Evolutionary conservation across 2,113 vertebrate species (phyloP).

Genomic region (Apodemus speciosus): DNA sequence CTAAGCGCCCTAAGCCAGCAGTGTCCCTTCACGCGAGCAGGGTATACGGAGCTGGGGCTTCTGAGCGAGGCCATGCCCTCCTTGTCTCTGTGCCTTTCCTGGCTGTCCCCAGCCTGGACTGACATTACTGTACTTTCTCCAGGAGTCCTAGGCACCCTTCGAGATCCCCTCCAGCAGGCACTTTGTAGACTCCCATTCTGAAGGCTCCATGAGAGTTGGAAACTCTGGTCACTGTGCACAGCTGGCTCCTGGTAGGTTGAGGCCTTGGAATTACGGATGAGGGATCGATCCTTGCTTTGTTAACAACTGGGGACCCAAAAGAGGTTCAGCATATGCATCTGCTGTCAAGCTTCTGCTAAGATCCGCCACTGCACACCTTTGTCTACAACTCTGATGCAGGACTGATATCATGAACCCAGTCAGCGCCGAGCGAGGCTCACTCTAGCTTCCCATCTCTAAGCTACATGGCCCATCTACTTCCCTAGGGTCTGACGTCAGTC

Average conservation of each 20-base stretch:
- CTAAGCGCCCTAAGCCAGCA: background rate
- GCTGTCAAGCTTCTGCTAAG: background rate
- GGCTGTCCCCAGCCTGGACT: background rate
- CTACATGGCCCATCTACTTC: background rate
- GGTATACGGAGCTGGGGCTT: no score
- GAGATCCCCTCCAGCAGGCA: background rate
- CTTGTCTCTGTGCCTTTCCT: background rate
- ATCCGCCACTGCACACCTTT: background rate
- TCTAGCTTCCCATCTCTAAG: background rate
- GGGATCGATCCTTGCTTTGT: background rate
- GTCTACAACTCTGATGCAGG: background rate
- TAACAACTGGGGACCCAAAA: background rate
- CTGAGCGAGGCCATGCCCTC: background rate
- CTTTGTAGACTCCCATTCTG: background rate
- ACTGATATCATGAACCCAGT: background rate
- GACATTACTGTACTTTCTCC: background rate
- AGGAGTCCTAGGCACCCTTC: accelerated
- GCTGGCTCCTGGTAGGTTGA: background rate
- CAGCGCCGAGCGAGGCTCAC: background rate
- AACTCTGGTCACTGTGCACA: background rate
- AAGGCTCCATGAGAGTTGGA: no score
- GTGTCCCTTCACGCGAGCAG: background rate
- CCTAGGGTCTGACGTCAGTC: background rate
- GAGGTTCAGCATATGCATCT: background rate
- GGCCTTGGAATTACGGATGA: background rate